phyloP scores from a whole-genome alignment of 2,113 vertebrate species.

The Oncorhynchus tshawytscha region DNA sequence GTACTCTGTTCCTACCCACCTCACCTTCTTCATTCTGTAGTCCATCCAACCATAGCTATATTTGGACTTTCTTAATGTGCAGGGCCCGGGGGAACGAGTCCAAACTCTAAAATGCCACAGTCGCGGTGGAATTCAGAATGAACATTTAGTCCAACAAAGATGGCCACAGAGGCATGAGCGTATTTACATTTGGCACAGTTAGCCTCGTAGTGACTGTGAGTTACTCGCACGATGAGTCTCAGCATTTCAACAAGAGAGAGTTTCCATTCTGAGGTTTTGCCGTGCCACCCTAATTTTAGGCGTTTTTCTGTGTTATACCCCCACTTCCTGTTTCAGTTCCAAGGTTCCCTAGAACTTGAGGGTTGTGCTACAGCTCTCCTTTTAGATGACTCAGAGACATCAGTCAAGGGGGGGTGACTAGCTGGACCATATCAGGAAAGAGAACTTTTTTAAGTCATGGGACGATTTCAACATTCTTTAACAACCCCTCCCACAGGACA shows the following conservation, averaged over 20 bases:
- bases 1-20: neutral
- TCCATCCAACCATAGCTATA: slow-evolving; percentile 38
- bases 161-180: neutral
- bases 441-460: neutral
- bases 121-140: slow-evolving; percentile 17
- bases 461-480: neutral
- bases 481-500: neutral
- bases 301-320: neutral
- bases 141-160: neutral
- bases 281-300: neutral
- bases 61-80: slow-evolving; percentile 54
- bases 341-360: neutral
- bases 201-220: too few species aligned
- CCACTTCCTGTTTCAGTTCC: slow-evolving; percentile 15
- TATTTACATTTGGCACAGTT: too few species aligned
- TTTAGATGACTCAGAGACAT: slow-evolving; percentile 50
- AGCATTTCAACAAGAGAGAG: neutral
- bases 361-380: neutral
- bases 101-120: slow-evolving; percentile 8
- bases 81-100: slow-evolving; percentile 13
- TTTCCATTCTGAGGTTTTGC: neutral
- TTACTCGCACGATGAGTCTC: too few species aligned
- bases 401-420: slow-evolving; percentile 10
- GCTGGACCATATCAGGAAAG: slow-evolving; percentile 54
- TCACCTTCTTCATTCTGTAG: slow-evolving; percentile 28